These are phyloP conservation scores for Carterocephalus palaemon DNA, from an alignment of 2,888 invertebrate species.

Conservation along the genomic window DNA sequence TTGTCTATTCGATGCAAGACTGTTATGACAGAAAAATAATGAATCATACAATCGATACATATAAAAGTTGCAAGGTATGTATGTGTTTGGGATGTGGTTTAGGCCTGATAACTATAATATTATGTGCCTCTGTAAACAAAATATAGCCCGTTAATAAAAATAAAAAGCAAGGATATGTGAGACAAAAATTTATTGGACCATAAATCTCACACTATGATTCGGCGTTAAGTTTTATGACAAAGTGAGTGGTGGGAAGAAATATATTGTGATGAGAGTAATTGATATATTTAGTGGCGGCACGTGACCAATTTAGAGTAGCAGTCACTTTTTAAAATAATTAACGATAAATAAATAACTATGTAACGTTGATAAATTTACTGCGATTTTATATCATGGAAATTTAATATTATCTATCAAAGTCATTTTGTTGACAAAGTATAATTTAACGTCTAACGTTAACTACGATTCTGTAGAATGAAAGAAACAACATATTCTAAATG, in stretches of 20 bases:
- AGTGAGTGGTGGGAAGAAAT: conserved; percentile 44
- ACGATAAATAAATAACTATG: conserved; percentile 27
- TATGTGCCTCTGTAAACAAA: too few species aligned
- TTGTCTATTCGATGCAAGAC: too few species aligned
- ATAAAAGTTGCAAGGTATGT: too few species aligned
- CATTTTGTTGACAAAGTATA: too few species aligned
- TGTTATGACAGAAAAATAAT: too few species aligned
- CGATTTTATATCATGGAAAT: conserved; percentile 3
- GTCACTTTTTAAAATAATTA: conserved; percentile 35
- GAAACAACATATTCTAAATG: too few species aligned
- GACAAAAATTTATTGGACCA: conserved; percentile 8
- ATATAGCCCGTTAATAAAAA: conserved; percentile 5
- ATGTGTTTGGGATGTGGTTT: too few species aligned
- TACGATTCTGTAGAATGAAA: too few species aligned
- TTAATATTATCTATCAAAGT: too few species aligned
- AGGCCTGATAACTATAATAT: too few species aligned
- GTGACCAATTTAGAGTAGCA: conserved; percentile 39
- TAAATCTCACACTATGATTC: conserved; percentile 30
- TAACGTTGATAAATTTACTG: conserved; percentile 16
- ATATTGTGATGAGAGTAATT: conserved; percentile 63
- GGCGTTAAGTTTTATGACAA: conserved; percentile 45
- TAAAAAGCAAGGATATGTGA: conserved; percentile 3
- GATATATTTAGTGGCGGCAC: conserved; percentile 64
- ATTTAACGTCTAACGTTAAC: too few species aligned
- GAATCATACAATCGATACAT: too few species aligned